These are phyloP conservation scores for Drosophila insularis DNA, from an alignment of 1,140 invertebrate genomes.

Conservation along the genomic window DNA sequence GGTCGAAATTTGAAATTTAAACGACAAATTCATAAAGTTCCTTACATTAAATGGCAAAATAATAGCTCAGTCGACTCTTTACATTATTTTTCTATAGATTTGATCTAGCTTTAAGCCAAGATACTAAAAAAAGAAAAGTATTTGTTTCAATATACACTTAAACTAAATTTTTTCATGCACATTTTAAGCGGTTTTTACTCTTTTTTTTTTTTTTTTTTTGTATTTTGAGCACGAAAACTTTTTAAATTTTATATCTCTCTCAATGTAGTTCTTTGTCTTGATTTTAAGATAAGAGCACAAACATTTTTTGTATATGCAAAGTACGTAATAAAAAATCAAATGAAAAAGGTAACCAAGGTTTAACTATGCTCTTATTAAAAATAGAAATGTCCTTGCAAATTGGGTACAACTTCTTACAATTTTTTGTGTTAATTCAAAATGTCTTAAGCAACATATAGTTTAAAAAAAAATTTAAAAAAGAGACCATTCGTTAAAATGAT, in stretches of 20 bases:
- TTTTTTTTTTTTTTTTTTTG: neutral
- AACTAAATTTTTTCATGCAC: neutral
- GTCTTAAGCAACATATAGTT: too few species aligned
- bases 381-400: neutral
- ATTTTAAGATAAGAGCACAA: constrained; percentile 32
- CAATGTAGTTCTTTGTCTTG: constrained; percentile 31
- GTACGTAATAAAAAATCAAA: constrained; percentile 16
- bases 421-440: too few species aligned
- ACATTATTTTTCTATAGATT: too few species aligned
- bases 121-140: too few species aligned
- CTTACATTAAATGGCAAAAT: constrained; percentile 24
- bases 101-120: too few species aligned
- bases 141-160: neutral
- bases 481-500: too few species aligned
- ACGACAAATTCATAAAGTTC: constrained; percentile 4
- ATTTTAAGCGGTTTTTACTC: constrained; percentile 3
- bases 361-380: neutral
- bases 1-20: neutral
- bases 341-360: too few species aligned
- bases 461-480: too few species aligned
- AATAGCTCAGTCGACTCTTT: constrained; percentile 27
- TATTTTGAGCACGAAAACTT: neutral
- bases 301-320: constrained; percentile 52
- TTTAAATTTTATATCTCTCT: constrained; percentile 12
- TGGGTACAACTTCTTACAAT: too few species aligned